Evolutionary conservation across 2,113 vertebrate species (phyloP).

Genomic region (Phalacrocorax pelagicus): DNA sequence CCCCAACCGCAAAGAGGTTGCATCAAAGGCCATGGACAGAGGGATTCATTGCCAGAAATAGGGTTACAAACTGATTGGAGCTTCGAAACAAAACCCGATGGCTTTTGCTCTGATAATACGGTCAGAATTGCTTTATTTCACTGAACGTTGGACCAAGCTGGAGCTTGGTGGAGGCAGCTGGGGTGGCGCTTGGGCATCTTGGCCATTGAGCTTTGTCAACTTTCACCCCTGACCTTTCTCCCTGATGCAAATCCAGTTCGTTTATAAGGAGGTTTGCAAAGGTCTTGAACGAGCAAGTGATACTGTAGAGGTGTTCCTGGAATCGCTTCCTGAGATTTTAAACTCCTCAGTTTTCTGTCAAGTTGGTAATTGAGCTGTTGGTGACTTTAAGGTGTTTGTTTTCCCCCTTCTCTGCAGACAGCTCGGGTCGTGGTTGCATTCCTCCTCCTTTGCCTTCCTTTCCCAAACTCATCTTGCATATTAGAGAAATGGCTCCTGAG

Average conservation of each 20-base stretch:
- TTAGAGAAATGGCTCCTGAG: background rate
- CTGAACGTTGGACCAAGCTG: background rate
- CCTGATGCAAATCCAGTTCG: slow-evolving; percentile 8
- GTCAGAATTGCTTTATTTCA: background rate
- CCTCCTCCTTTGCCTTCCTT: background rate
- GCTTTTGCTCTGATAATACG: background rate
- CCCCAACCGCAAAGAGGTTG: background rate
- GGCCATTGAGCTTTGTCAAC: background rate
- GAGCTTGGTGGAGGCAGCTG: background rate
- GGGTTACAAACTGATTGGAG: background rate
- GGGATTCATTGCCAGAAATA: background rate
- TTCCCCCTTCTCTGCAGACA: background rate
- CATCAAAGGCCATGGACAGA: background rate
- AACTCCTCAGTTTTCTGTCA: slow-evolving; percentile 1
- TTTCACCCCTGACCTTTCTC: background rate
- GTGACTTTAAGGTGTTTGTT: background rate
- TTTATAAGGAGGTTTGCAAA: slow-evolving; percentile 55
- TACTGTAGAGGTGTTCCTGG: slow-evolving; percentile 28
- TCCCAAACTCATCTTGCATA: background rate
- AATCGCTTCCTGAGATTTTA: background rate
- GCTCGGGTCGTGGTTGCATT: background rate
- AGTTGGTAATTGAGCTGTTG: slow-evolving; percentile 3
- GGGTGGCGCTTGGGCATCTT: background rate
- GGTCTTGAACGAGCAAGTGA: background rate
- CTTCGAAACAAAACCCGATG: background rate